Base-by-base conservation (phyloP, 2,113 vertebrate genomes). In the Tympanuchus pallidicinctus region DNA sequence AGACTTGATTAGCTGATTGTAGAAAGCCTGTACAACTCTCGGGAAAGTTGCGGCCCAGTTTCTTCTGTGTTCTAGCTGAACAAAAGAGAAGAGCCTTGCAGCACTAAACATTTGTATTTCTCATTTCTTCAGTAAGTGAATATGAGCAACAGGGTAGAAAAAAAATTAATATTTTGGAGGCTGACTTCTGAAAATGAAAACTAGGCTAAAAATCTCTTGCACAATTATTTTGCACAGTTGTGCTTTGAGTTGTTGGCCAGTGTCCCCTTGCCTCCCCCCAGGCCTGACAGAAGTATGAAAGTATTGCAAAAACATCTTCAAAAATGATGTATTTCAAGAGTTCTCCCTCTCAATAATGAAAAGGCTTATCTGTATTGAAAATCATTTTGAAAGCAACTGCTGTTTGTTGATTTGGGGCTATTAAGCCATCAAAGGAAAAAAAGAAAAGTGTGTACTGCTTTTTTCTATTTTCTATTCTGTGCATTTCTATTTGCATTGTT, bases 1-100 rank as follows among this genome's bases (percentile, higher is more conserved):
- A 63, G 61, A 22, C 50, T 66, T n/a, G 13, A 17, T 70, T 27
- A 70, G 71, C 48, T 50, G 67, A 50, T 69, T 73, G 73, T 43
- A 30, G 72, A n/a, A 64, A 67, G 52, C 8, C 47, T 4, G 5
- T 36, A 2, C 32, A 32, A 2, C 42, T 34, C 71, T 48, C 32
- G 0, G 0, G 16, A 60, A 78, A 89, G 42, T 16, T 6, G 1
- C 64, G 91, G 16, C 72, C 71, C 20, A 19, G 69, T 92, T 73
- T 47, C 0, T 42, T 80, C 40, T 19, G 9, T 36, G n/a, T 42
- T 67, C 50, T 74, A 0, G 0, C 50, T 0, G 2, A 79, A 34
- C 8, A 4, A 64, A 60, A 64, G n/a, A 43, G 6, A 7, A 18
- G 7, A 38, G 30, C n/a, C 63, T 64, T 43, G 71, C 28, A 25